These are phyloP conservation scores for Leucosticte australis DNA, from an alignment of 2,113 vertebrate genomes.

Conservation along the genomic window DNA sequence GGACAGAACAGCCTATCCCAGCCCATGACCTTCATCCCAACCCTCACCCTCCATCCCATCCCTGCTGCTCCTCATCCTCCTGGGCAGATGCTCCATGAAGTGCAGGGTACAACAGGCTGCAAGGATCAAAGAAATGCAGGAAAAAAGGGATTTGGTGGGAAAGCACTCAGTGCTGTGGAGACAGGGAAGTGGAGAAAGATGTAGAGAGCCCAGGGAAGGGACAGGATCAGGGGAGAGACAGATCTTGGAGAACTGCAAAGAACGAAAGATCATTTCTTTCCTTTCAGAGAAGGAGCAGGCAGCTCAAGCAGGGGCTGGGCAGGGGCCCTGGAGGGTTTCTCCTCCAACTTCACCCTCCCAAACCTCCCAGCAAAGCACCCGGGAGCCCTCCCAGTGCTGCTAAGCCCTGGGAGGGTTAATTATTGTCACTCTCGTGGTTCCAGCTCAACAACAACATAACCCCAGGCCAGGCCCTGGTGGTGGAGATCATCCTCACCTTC, in stretches of 20 bases:
- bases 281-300: not conserved
- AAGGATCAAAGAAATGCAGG: not conserved
- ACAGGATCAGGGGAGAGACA: rapidly evolving
- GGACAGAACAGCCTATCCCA: not conserved
- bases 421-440: not conserved
- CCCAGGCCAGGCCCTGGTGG: slow-evolving; percentile 69
- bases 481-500: slow-evolving; percentile 80
- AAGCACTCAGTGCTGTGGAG: rapidly evolving
- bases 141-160: not conserved
- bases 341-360: not conserved
- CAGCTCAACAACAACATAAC: slow-evolving; percentile 73
- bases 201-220: not conserved
- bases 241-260: not conserved
- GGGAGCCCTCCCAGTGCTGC: rapidly evolving
- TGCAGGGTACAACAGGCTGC: not conserved
- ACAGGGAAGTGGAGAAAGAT: not conserved
- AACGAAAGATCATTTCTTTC: not conserved
- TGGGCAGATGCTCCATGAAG: not conserved
- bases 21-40: not conserved
- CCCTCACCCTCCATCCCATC: not conserved
- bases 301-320: not conserved
- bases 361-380: not conserved
- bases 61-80: not conserved
- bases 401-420: not conserved
- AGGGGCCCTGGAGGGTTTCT: not conserved